A percentile compares a stretch with the other conserved stretches of the same genome.
Conservation (phyloP, 2,113 vertebrate genomes). For the Picathartes gymnocephalus region DNA sequence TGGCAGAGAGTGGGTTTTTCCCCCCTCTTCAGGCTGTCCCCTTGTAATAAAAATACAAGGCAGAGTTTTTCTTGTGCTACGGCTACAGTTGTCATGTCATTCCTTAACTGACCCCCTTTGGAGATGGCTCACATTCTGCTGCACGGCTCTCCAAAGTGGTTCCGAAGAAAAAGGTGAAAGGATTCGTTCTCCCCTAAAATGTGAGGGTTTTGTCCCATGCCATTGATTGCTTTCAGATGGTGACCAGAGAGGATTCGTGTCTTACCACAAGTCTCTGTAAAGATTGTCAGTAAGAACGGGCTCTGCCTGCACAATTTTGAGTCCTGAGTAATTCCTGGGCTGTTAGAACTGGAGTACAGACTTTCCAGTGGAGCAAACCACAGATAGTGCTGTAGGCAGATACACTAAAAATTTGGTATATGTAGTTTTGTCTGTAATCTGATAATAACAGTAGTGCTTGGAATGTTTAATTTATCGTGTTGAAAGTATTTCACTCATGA, state of each 20-base stretch:
- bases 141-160: neutral
- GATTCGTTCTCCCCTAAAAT: neutral
- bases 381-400: neutral
- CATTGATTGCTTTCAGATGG: slow-evolving; percentile 6
- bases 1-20: neutral
- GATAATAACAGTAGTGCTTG: neutral
- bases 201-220: neutral
- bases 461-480: neutral
- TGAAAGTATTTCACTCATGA: neutral
- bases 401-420: rapidly evolving
- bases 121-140: neutral
- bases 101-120: neutral
- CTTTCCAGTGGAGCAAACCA: neutral
- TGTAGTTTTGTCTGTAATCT: neutral
- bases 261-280: neutral
- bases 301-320: neutral
- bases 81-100: neutral
- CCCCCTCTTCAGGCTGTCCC: neutral
- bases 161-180: neutral
- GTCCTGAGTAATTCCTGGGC: neutral
- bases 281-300: neutral
- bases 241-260: neutral
- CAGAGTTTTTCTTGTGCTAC: neutral
- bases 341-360: neutral
- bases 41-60: neutral